Evolutionary conservation across 2,888 invertebrate species (phyloP), one percentile per base, ranked within the genome.

Genomic region (Theodoxus fluviatilis): DNA sequence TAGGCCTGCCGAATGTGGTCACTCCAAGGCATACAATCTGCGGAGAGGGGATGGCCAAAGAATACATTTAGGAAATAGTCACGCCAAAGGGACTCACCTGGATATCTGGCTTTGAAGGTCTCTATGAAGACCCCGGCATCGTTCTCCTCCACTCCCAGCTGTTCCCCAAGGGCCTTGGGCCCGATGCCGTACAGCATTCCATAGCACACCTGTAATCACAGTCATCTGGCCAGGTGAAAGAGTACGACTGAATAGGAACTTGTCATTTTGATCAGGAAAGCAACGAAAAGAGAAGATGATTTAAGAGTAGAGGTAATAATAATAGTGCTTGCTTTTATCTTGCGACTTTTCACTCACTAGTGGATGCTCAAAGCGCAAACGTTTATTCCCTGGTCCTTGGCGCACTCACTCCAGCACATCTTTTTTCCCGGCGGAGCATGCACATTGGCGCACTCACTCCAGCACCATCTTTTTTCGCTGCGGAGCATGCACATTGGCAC

Each of bases 131-230:
- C 89, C 2, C 89, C 89, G 0, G 98, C 97, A 80, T 95, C 93
- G 63, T 91, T 89, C 86, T 94, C 94, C 0, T 91, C 90, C 12
- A 96, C 91, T 70, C 92, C 91, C 43, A 98, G 89, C 75, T 92
- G 91, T 73, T 94, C 93, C 0, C 93, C 91, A 38, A 99, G 89
- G 0, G 94, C 91, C 81, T 91, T 93, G 71, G 91, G 90, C 1
- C 98, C 96, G 93, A 98, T 98, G 7, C 98, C 99, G 86, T 99
- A 99, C 71, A 99, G 93, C 81, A 99, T 95, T 6, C 96, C 98
- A 87, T 98, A 98, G 85, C 96, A 96, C 38, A 98, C 91, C 88
- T 95, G 92, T 7, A 72, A 64, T 15, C 43, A 43, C 9, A 12
- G 43, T 7, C 9, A 43, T 43, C 18, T 43, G 9, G 9, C 18